Evolutionary conservation across 2,888 invertebrate genomes (phyloP).

Genomic region (Prosopocoilus inquinatus): DNA sequence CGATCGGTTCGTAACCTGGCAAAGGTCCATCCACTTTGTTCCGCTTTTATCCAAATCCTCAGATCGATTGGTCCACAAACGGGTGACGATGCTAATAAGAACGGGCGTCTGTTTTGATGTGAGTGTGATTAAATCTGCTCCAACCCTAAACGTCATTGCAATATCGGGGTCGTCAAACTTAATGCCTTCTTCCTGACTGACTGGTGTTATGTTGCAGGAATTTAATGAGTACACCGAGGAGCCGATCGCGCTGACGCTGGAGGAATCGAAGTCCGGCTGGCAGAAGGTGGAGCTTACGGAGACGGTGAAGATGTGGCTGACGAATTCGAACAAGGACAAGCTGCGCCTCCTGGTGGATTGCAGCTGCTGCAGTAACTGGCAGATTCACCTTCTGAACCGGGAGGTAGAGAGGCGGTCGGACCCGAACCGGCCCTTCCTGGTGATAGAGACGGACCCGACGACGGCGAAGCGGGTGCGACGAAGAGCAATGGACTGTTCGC

Average conservation of each 20-base stretch:
- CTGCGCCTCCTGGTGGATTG: conserved; percentile 81
- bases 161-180: too few species aligned
- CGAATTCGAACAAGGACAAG: conserved; percentile 52
- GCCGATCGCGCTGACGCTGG: conserved; percentile 48
- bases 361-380: conserved; percentile 79
- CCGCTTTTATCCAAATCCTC: too few species aligned
- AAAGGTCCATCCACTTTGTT: too few species aligned
- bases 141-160: too few species aligned
- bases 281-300: conserved; percentile 81
- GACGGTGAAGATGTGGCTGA: conserved; percentile 74
- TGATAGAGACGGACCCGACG: conserved; percentile 73
- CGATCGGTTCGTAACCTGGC: too few species aligned
- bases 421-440: conserved; percentile 78
- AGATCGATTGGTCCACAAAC: too few species aligned
- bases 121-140: too few species aligned
- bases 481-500: conserved; percentile 81
- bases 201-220: conserved; percentile 48
- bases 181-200: too few species aligned
- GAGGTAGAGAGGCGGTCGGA: conserved; percentile 47
- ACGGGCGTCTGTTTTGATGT: too few species aligned
- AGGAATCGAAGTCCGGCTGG: conserved; percentile 74
- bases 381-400: conserved; percentile 60
- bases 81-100: too few species aligned
- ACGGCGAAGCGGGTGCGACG: conserved; percentile 70
- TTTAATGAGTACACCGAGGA: conserved; percentile 58